phyloP scores from a whole-genome alignment of 2,888 invertebrate species.

The Thelaira solivaga region DNA sequence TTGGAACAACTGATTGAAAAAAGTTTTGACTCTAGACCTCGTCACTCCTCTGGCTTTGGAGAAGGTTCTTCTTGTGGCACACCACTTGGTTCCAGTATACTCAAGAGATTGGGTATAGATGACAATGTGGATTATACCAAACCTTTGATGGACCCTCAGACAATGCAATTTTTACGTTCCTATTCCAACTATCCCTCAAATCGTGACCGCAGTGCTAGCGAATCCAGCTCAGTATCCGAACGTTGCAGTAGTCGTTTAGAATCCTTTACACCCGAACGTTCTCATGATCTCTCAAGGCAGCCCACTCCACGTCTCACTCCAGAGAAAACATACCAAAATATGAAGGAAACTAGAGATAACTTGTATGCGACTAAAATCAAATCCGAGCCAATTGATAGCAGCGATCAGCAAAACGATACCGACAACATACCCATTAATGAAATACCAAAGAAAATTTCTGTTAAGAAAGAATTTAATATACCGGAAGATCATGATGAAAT shows the following conservation, averaged over 20 bases:
- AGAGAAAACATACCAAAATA: slow-evolving; percentile 72
- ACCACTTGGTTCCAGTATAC: slow-evolving; percentile 92
- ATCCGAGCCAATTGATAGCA: slow-evolving; percentile 71
- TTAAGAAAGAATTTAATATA: slow-evolving; percentile 77
- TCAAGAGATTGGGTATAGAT: slow-evolving; percentile 94
- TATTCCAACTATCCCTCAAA: slow-evolving; percentile 84
- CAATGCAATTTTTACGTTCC: slow-evolving; percentile 88
- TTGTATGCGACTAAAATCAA: slow-evolving; percentile 69
- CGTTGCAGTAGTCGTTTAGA: slow-evolving; percentile 88
- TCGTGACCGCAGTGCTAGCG: slow-evolving; percentile 90
- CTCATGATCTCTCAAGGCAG: slow-evolving; percentile 69
- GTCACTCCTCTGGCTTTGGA: slow-evolving; percentile 79
- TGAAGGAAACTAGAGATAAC: slow-evolving; percentile 39
- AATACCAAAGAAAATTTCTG: slow-evolving; percentile 71
- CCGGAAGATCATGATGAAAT: slow-evolving; percentile 55
- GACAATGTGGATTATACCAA: slow-evolving; percentile 96
- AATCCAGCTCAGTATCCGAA: slow-evolving; percentile 91
- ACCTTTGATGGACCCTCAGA: slow-evolving; percentile 91
- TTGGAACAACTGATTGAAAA: slow-evolving; percentile 98
- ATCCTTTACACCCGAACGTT: slow-evolving; percentile 87
- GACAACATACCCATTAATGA: slow-evolving; percentile 61
- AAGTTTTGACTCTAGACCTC: slow-evolving; percentile 93
- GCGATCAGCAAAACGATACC: slow-evolving; percentile 67
- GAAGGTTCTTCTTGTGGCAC: slow-evolving; percentile 79
- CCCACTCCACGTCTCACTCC: slow-evolving; percentile 79